Evolutionary conservation across 2,888 invertebrate genomes (phyloP), one percentile per base, ranked within the genome.

Genomic region (Nysson spinosus): DNA sequence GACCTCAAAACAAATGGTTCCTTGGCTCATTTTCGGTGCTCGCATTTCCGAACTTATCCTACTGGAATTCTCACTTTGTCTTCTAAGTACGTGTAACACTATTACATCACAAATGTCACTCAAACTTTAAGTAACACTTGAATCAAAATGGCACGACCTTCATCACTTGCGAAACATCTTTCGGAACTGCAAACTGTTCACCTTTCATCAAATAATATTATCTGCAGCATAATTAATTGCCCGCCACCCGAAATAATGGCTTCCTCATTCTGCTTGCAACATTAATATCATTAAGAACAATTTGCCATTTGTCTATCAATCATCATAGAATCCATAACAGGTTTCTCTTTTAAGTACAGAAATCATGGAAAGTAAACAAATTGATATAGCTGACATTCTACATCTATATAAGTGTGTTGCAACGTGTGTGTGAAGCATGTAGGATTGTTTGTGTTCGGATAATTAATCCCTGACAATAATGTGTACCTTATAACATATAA

Each of bases 1-100:
- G n/a, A n/a, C n/a, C n/a, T 64, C 74, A 71, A 72, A 69, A 54
- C 37, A 66, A 69, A 72, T 56, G 56, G 32, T 51, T 61, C 4
- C 42, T 43, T 42, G 19, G n/a, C 19, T 14, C 26, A 34, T 7
- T 17, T 32, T 22, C 14, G 14, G 39, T 57, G 11, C 40, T 46
- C 17, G 44, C 40, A 49, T 44, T 42, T 40, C 35, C 46, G n/a
- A n/a, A n/a, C 47, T 55, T 68, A 56, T 47, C n/a, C 37, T 52
- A 58, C 19, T 46, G 30, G 39, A 64, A 69, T 56, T 62, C 44
- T 35, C 19, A 9, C 34, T 43, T 54, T 11, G 42, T 22, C 43
- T 20, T 43, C 28, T 43, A 57, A 51, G n/a, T 58, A 60, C 40
- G n/a, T n/a, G n/a, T n/a, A n/a, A 42, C 44, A 32, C 30, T 39